These are phyloP conservation scores for Polypedilum vanderplanki DNA, from an alignment of 1,140 invertebrate genomes.

Conservation along the genomic window DNA sequence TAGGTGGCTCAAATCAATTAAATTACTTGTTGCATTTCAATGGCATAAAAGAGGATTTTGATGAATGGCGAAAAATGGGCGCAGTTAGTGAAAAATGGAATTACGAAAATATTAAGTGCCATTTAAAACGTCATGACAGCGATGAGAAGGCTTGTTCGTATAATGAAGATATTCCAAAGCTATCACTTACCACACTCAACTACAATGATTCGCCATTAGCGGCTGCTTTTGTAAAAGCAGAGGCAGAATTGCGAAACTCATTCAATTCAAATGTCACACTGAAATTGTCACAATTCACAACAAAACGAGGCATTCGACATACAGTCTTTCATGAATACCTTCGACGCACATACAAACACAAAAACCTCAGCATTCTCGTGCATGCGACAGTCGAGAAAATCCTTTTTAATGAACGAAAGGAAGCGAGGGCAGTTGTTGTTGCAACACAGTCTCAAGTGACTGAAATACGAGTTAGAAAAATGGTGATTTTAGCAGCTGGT, in stretches of 20 bases:
- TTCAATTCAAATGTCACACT: conserved; percentile 32
- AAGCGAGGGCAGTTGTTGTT: conserved; percentile 36
- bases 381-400: conserved; percentile 52
- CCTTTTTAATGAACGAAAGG: conserved; percentile 33
- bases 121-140: conserved; percentile 38
- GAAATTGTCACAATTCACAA: conserved; percentile 39
- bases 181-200: not conserved
- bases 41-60: conserved; percentile 53
- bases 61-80: conserved; percentile 45
- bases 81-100: conserved; percentile 51
- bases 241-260: conserved; percentile 40
- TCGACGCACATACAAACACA: conserved; percentile 52
- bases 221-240: conserved; percentile 45
- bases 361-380: conserved; percentile 62
- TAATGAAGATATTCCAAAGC: conserved; percentile 9
- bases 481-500: conserved; percentile 64
- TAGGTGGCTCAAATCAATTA: conserved; percentile 62
- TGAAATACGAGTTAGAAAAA: conserved; percentile 50
- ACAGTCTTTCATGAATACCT: conserved; percentile 61
- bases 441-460: not conserved
- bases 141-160: not conserved
- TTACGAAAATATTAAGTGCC: conserved; percentile 47
- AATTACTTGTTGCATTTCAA: conserved; percentile 62
- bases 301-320: conserved; percentile 57
- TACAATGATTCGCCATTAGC: conserved; percentile 38